These are phyloP conservation scores for Anabacerthia variegaticeps DNA, from an alignment of 2,797 vertebrate species.

Conservation along the genomic window DNA sequence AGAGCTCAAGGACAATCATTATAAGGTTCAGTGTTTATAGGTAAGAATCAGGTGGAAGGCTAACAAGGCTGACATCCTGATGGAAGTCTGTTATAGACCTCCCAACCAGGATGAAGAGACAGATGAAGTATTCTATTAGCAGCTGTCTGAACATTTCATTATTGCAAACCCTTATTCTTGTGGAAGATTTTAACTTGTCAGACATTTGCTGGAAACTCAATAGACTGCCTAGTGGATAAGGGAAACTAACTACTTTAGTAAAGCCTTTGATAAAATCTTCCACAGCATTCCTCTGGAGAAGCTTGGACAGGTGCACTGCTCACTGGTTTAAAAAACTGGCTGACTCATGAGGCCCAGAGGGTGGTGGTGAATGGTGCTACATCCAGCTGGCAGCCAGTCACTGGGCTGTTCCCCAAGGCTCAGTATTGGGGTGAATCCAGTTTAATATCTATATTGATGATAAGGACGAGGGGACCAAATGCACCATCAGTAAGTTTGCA, in stretches of 20 bases:
- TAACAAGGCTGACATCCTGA: neutral
- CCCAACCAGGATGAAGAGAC: neutral
- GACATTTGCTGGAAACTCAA: neutral
- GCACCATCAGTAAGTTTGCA: neutral
- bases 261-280: rapidly evolving
- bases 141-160: neutral
- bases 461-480: neutral
- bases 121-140: neutral
- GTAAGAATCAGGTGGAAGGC: neutral
- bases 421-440: neutral
- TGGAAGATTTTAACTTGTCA: neutral
- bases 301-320: neutral
- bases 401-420: neutral
- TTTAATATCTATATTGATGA: neutral
- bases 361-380: rapidly evolving
- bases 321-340: neutral
- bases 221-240: neutral
- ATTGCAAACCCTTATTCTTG: neutral
- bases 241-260: neutral
- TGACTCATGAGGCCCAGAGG: neutral
- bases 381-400: rapidly evolving
- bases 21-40: neutral
- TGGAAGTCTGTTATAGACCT: neutral
- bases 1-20: neutral
- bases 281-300: neutral